A percentile compares a stretch with the other conserved stretches of the same genome.
phyloP scores from a whole-genome alignment of 2,797 vertebrate species.

The Sparidentex hasta region DNA sequence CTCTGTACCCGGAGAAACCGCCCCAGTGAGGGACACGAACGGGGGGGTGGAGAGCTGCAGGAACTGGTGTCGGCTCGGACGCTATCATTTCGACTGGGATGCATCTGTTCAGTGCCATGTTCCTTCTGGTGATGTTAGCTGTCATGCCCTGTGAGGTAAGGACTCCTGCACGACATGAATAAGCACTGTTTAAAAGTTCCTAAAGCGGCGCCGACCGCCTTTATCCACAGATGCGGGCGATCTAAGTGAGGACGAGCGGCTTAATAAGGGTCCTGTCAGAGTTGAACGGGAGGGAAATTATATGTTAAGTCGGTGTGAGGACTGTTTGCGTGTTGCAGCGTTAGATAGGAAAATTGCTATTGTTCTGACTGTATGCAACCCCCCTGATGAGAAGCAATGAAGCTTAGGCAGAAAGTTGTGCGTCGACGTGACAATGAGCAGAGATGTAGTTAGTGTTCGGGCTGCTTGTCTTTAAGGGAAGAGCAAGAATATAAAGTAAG shows the following conservation, averaged over 20 bases:
- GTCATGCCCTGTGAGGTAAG: constrained; percentile 84
- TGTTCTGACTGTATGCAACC: constrained; percentile 1
- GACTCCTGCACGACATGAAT: constrained; percentile 30
- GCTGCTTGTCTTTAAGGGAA: background rate
- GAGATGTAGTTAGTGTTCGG: background rate
- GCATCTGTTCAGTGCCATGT: constrained; percentile 90
- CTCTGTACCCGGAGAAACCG: constrained; percentile 79
- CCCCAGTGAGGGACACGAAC: constrained; percentile 67
- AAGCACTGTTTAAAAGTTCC: constrained; percentile 72
- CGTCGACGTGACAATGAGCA: background rate
- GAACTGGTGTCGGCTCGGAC: constrained; percentile 69
- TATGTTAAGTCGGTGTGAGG: background rate
- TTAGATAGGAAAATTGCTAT: constrained; percentile 4
- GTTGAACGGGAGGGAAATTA: background rate
- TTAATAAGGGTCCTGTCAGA: background rate
- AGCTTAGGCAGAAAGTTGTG: constrained; percentile 8
- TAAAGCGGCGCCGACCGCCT: background rate
- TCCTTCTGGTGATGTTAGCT: constrained; percentile 88
- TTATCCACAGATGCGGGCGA: background rate
- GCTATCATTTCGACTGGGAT: constrained; percentile 85
- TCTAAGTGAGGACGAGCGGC: constrained; percentile 3
- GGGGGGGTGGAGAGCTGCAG: constrained; percentile 48
- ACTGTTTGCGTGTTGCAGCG: constrained; percentile 33
- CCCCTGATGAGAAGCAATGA: background rate
- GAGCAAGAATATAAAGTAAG: background rate